phyloP scores from a whole-genome alignment of 2,888 invertebrate genomes.

The Zele albiditarsus region DNA sequence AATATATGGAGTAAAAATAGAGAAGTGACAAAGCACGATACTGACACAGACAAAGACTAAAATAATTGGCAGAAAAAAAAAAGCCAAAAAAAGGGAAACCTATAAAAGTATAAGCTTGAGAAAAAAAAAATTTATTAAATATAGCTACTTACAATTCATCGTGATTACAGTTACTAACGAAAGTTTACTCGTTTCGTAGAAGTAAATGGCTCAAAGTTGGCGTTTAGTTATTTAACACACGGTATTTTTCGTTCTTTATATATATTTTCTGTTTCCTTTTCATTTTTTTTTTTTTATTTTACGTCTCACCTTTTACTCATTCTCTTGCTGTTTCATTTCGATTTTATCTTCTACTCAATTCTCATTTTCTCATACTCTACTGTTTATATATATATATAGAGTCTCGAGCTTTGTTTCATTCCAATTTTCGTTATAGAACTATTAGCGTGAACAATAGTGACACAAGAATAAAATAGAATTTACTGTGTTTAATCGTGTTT shows the following conservation, averaged over 20 bases:
- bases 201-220: slow-evolving; percentile 11
- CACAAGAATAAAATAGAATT: neutral
- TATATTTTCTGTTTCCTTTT: neutral
- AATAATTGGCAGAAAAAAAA: neutral
- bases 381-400: neutral
- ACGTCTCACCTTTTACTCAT: neutral
- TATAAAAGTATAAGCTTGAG: neutral
- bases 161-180: slow-evolving; percentile 30
- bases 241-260: slow-evolving; percentile 9
- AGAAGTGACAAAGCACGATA: neutral
- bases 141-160: slow-evolving; percentile 19
- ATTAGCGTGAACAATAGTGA: neutral
- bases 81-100: neutral
- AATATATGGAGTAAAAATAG: neutral
- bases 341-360: slow-evolving; percentile 6
- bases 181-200: slow-evolving; percentile 20
- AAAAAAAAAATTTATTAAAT: neutral
- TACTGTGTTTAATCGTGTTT: too few species aligned
- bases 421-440: neutral
- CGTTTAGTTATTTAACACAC: slow-evolving; percentile 13
- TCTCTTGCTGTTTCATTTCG: neutral
- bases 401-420: neutral
- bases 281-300: neutral
- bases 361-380: neutral
- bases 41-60: slow-evolving; percentile 9